These are phyloP conservation scores for Saccostrea cuccullata DNA, from an alignment of 1,140 invertebrate species.

Conservation along the genomic window DNA sequence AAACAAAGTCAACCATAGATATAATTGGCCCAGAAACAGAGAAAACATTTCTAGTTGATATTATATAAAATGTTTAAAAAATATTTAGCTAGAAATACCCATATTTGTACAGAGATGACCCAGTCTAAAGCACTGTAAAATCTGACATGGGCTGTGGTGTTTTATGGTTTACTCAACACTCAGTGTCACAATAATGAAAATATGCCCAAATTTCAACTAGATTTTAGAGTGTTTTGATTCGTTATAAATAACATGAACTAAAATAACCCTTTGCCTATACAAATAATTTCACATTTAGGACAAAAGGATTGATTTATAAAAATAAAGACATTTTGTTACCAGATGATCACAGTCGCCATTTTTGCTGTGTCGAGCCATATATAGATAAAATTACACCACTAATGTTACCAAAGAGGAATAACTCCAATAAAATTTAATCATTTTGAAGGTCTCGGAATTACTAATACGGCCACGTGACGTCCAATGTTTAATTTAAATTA, in stretches of 20 bases:
- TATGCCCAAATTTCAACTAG: background rate
- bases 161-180: background rate
- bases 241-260: background rate
- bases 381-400: too few relatives aligned
- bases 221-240: background rate
- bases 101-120: background rate
- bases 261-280: background rate
- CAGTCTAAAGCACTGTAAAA: background rate
- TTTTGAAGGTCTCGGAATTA: constrained; percentile 19
- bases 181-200: background rate
- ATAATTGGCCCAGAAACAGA: too few relatives aligned
- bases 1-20: too few relatives aligned
- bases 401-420: too few relatives aligned
- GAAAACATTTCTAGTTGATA: too few relatives aligned
- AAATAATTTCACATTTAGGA: background rate
- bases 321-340: constrained; percentile 25
- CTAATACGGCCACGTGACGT: constrained; percentile 23
- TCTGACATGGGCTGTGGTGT: constrained; percentile 8
- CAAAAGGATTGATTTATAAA: background rate
- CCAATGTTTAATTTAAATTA: too few relatives aligned
- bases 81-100: background rate
- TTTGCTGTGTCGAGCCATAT: background rate
- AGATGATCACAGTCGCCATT: constrained; percentile 19
- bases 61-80: background rate
- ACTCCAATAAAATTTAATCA: too few relatives aligned